Conservation (phyloP, 2,797 vertebrate species). For the Acanthiza pusilla region DNA sequence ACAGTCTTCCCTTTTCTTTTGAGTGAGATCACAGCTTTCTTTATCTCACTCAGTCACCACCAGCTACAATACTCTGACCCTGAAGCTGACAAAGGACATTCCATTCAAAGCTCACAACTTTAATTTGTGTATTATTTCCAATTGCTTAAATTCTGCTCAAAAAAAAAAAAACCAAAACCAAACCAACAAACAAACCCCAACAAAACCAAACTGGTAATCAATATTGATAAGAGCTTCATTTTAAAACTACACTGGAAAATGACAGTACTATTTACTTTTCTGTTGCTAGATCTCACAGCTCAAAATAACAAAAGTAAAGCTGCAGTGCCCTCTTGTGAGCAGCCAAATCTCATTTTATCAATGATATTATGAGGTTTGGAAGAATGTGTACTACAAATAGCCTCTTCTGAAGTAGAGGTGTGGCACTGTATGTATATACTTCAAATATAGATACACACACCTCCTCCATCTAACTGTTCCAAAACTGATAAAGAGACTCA, state of each 20-base stretch:
- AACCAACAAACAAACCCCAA: too few relatives aligned
- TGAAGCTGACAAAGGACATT: neutral
- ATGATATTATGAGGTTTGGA: neutral
- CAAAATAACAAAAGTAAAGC: neutral
- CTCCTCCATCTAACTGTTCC: neutral
- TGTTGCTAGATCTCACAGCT: neutral
- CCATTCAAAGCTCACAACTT: neutral
- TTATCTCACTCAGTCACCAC: neutral
- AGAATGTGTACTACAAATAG: neutral
- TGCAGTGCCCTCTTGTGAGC: slow-evolving; percentile 50
- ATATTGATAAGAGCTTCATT: neutral
- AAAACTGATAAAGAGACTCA: neutral
- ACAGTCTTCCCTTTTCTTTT: neutral
- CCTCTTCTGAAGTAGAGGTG: fast-evolving
- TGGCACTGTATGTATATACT: neutral
- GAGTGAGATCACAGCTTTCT: neutral
- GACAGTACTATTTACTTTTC: neutral
- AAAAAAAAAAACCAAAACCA: neutral
- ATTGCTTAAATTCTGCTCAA: neutral
- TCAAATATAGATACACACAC: fast-evolving
- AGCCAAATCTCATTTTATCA: neutral
- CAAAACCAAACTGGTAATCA: neutral
- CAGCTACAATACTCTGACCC: neutral
- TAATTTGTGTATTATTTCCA: neutral
- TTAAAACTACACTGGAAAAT: neutral